phyloP scores from a whole-genome alignment of 2,888 invertebrate genomes.

The Pinctada fucata region DNA sequence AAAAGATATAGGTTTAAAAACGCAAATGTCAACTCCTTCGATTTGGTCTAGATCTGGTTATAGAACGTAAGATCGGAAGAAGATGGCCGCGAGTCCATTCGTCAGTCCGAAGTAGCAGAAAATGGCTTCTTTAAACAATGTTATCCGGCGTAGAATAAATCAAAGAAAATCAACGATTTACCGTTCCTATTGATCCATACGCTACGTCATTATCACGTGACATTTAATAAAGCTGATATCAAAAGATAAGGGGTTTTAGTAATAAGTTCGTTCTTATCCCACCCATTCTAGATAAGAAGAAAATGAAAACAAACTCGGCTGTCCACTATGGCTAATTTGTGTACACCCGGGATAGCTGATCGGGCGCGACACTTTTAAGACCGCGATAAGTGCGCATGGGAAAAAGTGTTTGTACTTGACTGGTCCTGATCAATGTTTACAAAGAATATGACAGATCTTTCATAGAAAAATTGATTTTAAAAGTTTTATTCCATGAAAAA shows the following conservation, averaged over 20 bases:
- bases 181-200: slow-evolving; percentile 26
- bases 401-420: too few relatives aligned
- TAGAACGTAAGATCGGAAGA: too few relatives aligned
- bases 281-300: slow-evolving; percentile 25
- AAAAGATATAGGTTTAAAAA: too few relatives aligned
- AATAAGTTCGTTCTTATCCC: slow-evolving; percentile 25
- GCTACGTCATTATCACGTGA: slow-evolving; percentile 25
- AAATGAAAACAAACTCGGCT: slow-evolving; percentile 30
- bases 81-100: too few relatives aligned
- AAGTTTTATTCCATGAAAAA: too few relatives aligned
- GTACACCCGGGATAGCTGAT: neutral
- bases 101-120: too few relatives aligned
- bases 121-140: slow-evolving; percentile 21
- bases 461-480: too few relatives aligned
- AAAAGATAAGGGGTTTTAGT: slow-evolving; percentile 32
- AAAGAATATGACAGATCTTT: too few relatives aligned
- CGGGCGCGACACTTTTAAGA: neutral
- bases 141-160: slow-evolving; percentile 25
- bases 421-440: too few relatives aligned
- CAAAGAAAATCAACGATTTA: slow-evolving; percentile 33
- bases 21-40: too few relatives aligned
- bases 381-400: too few relatives aligned
- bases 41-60: too few relatives aligned
- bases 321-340: slow-evolving; percentile 15
- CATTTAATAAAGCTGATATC: slow-evolving; percentile 12